A percentile compares a stretch with the other conserved stretches of the same genome.
phyloP scores from a whole-genome alignment of 2,113 vertebrate species.

The Daphoenositta chrysoptera region DNA sequence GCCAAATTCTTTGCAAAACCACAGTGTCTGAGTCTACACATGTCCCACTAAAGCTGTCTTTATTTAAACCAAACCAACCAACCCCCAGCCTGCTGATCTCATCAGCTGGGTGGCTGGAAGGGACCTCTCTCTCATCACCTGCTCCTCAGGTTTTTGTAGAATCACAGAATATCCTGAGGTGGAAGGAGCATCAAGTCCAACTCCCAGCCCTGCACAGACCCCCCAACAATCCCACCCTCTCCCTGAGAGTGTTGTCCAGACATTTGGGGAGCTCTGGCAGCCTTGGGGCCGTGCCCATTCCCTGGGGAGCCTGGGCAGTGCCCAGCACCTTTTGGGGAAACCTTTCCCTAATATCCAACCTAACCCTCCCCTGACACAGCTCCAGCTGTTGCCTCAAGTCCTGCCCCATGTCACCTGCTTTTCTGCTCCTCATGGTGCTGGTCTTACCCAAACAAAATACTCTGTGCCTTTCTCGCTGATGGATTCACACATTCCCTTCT shows the following conservation, averaged over 20 bases:
- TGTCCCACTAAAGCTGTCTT: neutral
- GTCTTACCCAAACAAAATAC: neutral
- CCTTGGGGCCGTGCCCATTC: neutral
- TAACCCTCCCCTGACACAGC: neutral
- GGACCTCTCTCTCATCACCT: neutral
- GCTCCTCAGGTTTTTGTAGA: neutral
- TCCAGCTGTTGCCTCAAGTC: neutral
- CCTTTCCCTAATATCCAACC: neutral
- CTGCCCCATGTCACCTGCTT: neutral
- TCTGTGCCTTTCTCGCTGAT: neutral
- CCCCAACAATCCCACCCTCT: neutral
- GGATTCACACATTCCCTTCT: neutral
- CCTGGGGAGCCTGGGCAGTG: neutral
- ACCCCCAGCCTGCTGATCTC: neutral
- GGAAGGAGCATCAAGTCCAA: neutral
- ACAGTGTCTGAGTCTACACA: neutral
- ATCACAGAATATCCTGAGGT: neutral
- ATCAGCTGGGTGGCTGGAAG: neutral
- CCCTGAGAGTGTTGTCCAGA: neutral
- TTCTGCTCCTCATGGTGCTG: neutral
- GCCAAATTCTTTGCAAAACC: slow-evolving; percentile 38
- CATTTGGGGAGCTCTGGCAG: neutral
- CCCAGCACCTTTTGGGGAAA: neutral
- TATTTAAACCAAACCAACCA: neutral
- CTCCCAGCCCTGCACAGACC: neutral